Evolutionary conservation across 1,140 invertebrate species (phyloP).

Genomic region (Coenobita brevimanus): DNA sequence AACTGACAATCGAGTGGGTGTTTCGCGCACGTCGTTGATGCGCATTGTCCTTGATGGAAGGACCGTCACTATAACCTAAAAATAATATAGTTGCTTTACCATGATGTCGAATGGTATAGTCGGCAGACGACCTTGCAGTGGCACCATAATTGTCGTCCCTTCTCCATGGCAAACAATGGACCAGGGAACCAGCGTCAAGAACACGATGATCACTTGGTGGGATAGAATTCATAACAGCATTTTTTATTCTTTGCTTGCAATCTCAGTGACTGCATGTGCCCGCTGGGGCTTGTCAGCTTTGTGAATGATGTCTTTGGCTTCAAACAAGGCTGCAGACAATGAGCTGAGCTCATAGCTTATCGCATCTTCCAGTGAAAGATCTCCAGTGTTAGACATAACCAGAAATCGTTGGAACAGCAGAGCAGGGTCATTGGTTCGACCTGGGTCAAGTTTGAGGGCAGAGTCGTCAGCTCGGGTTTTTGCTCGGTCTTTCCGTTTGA

Average conservation of each 20-base stretch:
- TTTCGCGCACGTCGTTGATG: neutral
- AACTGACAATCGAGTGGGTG: neutral
- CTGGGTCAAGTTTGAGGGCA: neutral
- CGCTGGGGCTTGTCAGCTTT: neutral
- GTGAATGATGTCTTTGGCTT: too few species aligned
- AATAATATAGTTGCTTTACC: neutral
- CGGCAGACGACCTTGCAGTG: neutral
- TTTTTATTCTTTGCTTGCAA: neutral
- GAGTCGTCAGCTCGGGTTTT: neutral
- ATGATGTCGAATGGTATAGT: neutral
- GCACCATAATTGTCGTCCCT: neutral
- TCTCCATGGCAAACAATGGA: neutral
- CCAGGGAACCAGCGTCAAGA: neutral
- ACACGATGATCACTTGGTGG: neutral
- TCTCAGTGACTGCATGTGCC: neutral
- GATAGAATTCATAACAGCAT: neutral
- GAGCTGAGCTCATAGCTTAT: constrained; percentile 1
- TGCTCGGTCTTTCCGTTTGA: constrained; percentile 1
- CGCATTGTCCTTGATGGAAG: neutral
- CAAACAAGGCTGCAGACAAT: neutral
- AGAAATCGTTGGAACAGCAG: neutral
- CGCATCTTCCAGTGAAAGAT: neutral
- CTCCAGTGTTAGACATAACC: neutral
- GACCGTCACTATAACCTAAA: constrained; percentile 2
- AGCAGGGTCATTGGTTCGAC: neutral